These are phyloP conservation scores for Akabosia matsudoensis DNA, from an alignment of 1,140 invertebrate genomes.

Conservation along the genomic window DNA sequence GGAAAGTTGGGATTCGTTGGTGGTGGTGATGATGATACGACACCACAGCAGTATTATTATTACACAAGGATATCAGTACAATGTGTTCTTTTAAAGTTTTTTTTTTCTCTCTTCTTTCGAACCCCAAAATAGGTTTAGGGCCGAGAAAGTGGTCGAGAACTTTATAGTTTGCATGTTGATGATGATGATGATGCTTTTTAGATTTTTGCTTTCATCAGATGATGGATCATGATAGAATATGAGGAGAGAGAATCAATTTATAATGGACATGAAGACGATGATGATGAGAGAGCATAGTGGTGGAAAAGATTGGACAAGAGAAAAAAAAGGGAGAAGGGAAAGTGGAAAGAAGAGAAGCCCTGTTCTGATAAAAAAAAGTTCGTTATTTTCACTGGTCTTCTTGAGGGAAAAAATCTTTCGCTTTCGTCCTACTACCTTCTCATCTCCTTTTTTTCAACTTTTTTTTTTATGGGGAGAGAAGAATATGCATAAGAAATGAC, in stretches of 20 bases:
- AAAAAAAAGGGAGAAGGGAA: neutral
- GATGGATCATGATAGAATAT: slow-evolving; percentile 44
- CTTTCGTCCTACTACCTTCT: neutral
- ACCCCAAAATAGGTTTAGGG: neutral
- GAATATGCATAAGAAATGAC: slow-evolving; percentile 23
- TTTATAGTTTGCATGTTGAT: slow-evolving; percentile 21
- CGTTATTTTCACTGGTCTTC: neutral
- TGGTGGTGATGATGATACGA: neutral
- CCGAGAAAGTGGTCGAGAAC: slow-evolving; percentile 17
- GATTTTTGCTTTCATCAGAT: slow-evolving; percentile 35
- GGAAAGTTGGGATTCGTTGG: too few relatives aligned
- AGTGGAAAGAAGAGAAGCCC: neutral
- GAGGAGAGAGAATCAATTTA: slow-evolving; percentile 33
- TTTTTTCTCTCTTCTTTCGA: slow-evolving; percentile 21
- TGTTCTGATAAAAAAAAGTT: neutral
- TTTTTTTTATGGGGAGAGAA: slow-evolving; percentile 10
- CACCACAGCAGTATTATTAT: neutral
- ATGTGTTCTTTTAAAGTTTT: neutral
- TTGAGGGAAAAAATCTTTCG: neutral
- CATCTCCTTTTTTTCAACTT: neutral
- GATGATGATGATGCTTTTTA: slow-evolving; percentile 22
- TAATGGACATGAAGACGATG: slow-evolving; percentile 28
- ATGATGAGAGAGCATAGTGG: neutral
- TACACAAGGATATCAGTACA: neutral
- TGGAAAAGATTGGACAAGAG: neutral